Base-by-base conservation (phyloP, 2,888 invertebrate species). In the Plusia festucae region DNA sequence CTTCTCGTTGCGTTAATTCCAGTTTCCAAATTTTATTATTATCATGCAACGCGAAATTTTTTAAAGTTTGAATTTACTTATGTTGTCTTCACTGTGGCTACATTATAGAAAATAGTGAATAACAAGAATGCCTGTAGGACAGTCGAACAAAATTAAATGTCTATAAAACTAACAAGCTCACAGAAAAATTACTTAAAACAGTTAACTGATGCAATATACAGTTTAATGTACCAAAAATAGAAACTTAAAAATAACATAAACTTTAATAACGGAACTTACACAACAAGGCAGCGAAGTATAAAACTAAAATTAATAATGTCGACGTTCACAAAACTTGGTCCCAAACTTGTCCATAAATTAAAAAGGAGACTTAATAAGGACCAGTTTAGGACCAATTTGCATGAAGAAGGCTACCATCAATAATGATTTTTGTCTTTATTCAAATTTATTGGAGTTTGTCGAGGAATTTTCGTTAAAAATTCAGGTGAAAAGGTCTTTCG, bases 361-460 rank as follows among this genome's bases (percentile, higher is more conserved):
- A 69, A 71, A 69, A 57, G 22, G 34, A 40, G 51, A 53, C 67
- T 60, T 51, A 27, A 40, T 34, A 57, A 56, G 34, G 54, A 53
- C 73, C 73, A 69, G 64, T 65, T 70, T 65, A 63, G 56, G 30
- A 24, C 74, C 78, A 75, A 82, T 88, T 85, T 82, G 66, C 85
- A 84, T 88, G 88, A 88, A 76, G 79, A 78, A 54, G 74, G 52
- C 46, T 44, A 40, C 82, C 87, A 87, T 88, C 84, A 83, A 86
- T 89, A 85, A 88, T 85, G 76, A 88, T 88, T 86, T 80, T 84
- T 74, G 80, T 72, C 78, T 83, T 77, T 83, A 87, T 86, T 85
- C 79, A 86, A 89, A 89, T 85, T 87, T 87, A 88, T 86, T 67
- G 74, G 60, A 72, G 70, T 78, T 79, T 11, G 44, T 54, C 70